These are phyloP conservation scores for Anagyrus pseudococci DNA, from an alignment of 2,888 invertebrate genomes.

Conservation along the genomic window DNA sequence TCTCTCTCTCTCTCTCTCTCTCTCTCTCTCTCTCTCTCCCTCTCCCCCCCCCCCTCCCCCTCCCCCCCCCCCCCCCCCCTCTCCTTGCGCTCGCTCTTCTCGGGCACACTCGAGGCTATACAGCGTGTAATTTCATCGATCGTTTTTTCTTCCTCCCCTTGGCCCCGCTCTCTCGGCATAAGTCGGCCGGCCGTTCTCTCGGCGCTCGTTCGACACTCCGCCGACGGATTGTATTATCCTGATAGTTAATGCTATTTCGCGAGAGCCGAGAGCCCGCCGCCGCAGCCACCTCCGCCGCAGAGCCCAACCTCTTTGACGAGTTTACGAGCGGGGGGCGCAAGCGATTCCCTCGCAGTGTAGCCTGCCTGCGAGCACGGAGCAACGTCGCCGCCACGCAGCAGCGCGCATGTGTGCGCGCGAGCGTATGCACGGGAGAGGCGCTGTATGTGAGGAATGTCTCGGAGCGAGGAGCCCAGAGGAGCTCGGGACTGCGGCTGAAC, in stretches of 20 bases:
- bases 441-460: conserved; percentile 48
- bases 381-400: not conserved
- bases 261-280: too few species aligned
- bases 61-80: too few species aligned
- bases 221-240: conserved; percentile 57
- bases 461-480: conserved; percentile 48
- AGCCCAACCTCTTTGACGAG: conserved; percentile 57
- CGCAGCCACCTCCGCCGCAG: conserved; percentile 33
- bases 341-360: conserved; percentile 37
- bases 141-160: conserved; percentile 27
- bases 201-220: conserved; percentile 23
- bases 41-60: too few species aligned
- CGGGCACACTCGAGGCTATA: conserved; percentile 32
- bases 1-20: too few species aligned
- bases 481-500: too few species aligned
- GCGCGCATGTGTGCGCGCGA: conserved; percentile 7
- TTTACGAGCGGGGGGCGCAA: conserved; percentile 51
- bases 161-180: conserved; percentile 28
- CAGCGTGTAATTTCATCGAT: conserved; percentile 38
- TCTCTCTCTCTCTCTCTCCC: too few species aligned
- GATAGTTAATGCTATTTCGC: conserved; percentile 60
- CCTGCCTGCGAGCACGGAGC: conserved; percentile 4
- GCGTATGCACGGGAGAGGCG: conserved; percentile 24
- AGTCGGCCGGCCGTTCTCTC: conserved; percentile 32
- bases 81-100: too few species aligned